These are phyloP conservation scores for Paedocypris micromegethes DNA, from an alignment of 2,797 vertebrate genomes.

Conservation along the genomic window DNA sequence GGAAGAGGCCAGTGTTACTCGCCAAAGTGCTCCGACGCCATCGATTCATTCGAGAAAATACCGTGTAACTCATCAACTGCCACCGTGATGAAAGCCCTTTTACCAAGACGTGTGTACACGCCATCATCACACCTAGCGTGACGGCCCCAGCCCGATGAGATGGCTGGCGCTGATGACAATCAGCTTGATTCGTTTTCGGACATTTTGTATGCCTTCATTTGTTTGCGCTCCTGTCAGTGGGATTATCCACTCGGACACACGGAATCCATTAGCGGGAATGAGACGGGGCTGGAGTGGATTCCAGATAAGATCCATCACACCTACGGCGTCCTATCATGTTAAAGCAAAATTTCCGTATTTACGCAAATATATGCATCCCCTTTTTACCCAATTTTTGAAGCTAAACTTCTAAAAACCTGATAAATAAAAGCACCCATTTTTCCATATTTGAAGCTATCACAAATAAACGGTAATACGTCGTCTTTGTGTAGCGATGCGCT, in stretches of 20 bases:
- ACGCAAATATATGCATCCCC: no score
- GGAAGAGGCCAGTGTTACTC: conserved; percentile 47
- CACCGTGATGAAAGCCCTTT: conserved; percentile 27
- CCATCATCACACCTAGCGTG: conserved; percentile 39
- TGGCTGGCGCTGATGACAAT: conserved; percentile 35
- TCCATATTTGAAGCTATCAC: no score
- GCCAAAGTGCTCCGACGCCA: conserved; percentile 47
- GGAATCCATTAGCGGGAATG: conserved; percentile 36
- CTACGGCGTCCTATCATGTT: conserved; percentile 4
- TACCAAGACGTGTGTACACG: conserved; percentile 6
- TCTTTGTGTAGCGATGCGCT: no score
- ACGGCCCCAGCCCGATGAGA: conserved; percentile 28
- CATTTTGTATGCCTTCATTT: conserved; percentile 35
- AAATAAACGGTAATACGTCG: no score
- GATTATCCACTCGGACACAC: conserved; percentile 36
- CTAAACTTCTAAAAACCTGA: no score
- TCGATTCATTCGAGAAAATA: conserved; percentile 43
- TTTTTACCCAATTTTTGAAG: no score
- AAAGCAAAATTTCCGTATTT: conserved; percentile 23
- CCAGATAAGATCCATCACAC: conserved; percentile 29
- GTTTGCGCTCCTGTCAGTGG: conserved; percentile 30
- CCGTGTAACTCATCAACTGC: conserved; percentile 43
- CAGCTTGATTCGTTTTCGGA: conserved; percentile 42
- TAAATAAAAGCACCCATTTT: no score
- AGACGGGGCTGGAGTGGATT: conserved; percentile 14